These are phyloP conservation scores for Tenthredo livida DNA, from an alignment of 2,888 invertebrate genomes.

Conservation along the genomic window DNA sequence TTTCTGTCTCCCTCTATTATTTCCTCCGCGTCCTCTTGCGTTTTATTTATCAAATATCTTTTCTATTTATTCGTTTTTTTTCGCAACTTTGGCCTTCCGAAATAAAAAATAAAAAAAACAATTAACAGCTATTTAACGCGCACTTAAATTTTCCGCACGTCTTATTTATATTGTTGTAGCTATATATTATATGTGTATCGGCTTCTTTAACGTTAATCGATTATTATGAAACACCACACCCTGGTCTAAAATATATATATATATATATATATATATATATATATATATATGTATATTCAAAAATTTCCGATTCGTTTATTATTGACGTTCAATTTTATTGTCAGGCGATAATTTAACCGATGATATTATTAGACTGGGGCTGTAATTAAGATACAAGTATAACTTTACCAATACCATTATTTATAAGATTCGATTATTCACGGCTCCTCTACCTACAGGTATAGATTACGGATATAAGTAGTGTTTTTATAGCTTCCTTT, in stretches of 20 bases:
- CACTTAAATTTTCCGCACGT: neutral
- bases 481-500: neutral
- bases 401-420: slow-evolving; percentile 2
- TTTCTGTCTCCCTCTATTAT: neutral
- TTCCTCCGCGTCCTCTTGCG: neutral
- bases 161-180: neutral
- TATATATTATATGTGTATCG: neutral
- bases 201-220: neutral
- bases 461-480: neutral
- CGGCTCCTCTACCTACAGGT: no score
- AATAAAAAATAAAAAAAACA: neutral
- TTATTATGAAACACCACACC: neutral
- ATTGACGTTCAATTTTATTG: neutral
- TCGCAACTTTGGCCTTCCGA: neutral
- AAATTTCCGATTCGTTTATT: neutral
- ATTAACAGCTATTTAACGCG: neutral
- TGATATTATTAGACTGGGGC: slow-evolving; percentile 3
- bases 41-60: slow-evolving; percentile 4
- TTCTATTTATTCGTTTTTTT: slow-evolving; percentile 15
- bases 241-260: neutral
- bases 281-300: neutral
- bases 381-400: neutral
- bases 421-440: neutral
- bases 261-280: no score
- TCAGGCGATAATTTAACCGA: neutral